Evolutionary conservation across 2,797 vertebrate genomes (phyloP), one percentile per base, ranked within the genome.

Genomic region (Hydrophis major): DNA sequence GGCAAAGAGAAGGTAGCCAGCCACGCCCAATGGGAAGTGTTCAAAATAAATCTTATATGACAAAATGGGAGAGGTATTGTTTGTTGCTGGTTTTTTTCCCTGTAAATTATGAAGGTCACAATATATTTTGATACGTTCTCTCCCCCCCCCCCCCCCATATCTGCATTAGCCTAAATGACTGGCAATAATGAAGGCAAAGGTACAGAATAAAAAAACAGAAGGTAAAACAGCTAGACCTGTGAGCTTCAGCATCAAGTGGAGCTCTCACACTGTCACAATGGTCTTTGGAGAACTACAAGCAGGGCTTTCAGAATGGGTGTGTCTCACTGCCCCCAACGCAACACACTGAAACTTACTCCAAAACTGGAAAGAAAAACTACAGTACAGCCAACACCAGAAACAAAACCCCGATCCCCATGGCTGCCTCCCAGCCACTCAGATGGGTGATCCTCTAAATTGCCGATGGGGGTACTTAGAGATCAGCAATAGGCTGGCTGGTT

Each of bases 11-110:
- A 95, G 96, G 96, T 95, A 95, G 93, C 89, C 94, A 96, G 97
- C 98, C 98, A 98, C 98, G 98, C 98, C 98, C 98, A 97, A 95
- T 91, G 74, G 95, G 92, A 92, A 95, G 95, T 86, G 91, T 96
- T 95, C 91, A 8, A 95, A 97, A 96, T 16, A 94, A 93, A 95
- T 92, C 28, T 94, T 92, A 93, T 93, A 93, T 88, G 69, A 88
- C 93, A 2, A 93, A 3, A 89, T 93, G 95, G 66, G 94, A 91
- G 7, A 91, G 94, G 93, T 12, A 60, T 95, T 93, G 94, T 94
- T 95, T 55, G 56, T 87, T 90, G 59, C 92, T 94, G 89, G 66
- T 2, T 83, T 83, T 47, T 95, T 42, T 1, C 93, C 86, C 90
- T 2, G 91, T 92, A 86, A 91, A 94, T n/a, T 22, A 60, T 63